Evolutionary conservation across 1,140 invertebrate species (phyloP).

Genomic region (Pollicipes pollicipes): DNA sequence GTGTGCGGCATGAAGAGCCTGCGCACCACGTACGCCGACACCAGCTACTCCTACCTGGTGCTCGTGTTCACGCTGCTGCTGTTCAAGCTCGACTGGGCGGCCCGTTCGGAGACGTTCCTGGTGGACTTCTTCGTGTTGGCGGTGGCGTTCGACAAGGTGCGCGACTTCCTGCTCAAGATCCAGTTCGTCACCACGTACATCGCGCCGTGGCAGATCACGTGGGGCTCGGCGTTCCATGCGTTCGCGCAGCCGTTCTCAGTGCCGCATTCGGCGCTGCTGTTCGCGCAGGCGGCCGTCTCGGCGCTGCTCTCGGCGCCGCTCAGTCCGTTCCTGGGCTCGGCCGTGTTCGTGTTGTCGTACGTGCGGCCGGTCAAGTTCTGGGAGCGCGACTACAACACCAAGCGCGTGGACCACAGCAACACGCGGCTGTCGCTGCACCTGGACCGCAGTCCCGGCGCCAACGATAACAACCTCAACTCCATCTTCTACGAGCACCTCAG

Average conservation of each 20-base stretch:
- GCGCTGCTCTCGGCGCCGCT: slow-evolving; percentile 77
- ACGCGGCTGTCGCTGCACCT: slow-evolving; percentile 85
- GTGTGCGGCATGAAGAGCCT: slow-evolving; percentile 77
- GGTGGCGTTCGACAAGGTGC: slow-evolving; percentile 63
- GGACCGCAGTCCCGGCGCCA: slow-evolving; percentile 76
- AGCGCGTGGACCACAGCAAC: slow-evolving; percentile 91
- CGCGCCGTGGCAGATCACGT: slow-evolving; percentile 98
- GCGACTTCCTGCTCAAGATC: slow-evolving; percentile 70
- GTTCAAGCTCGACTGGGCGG: slow-evolving; percentile 61
- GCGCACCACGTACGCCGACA: slow-evolving; percentile 61
- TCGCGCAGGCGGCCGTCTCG: slow-evolving; percentile 82
- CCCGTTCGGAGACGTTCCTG: slow-evolving; percentile 64
- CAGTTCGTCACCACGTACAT: slow-evolving; percentile 97
- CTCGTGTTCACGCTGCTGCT: slow-evolving; percentile 78
- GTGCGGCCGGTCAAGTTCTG: slow-evolving; percentile 96
- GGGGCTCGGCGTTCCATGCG: slow-evolving; percentile 97
- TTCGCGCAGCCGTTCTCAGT: slow-evolving; percentile 98
- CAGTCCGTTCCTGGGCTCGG: slow-evolving; percentile 78
- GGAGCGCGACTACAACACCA: slow-evolving; percentile 96
- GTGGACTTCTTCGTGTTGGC: slow-evolving; percentile 83
- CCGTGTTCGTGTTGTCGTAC: slow-evolving; percentile 95
- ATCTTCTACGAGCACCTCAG: slow-evolving; percentile 99
- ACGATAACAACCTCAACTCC: slow-evolving; percentile 97
- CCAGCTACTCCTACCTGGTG: slow-evolving; percentile 78
- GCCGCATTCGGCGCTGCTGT: slow-evolving; percentile 95